Evolutionary conservation across 92 coral and sea anemone species (phyloP).

Genomic region (Phenganax subtilis): DNA sequence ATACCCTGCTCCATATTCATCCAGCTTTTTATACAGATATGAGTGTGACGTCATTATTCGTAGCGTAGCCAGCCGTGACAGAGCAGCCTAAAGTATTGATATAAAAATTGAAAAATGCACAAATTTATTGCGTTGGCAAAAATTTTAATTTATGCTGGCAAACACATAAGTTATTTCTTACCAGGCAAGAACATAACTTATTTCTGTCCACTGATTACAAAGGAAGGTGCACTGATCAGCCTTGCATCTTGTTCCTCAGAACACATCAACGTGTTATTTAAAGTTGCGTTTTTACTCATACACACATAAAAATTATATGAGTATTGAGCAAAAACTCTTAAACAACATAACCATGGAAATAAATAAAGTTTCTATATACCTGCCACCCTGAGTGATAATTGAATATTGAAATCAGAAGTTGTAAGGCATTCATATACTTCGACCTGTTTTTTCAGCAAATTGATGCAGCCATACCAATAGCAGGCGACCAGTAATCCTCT

Average conservation of each 20-base stretch:
- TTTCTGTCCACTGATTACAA: too few species aligned
- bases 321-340: neutral
- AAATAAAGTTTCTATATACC: conserved; percentile 47
- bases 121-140: too few species aligned
- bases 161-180: too few species aligned
- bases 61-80: conserved; percentile 52
- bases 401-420: conserved; percentile 52
- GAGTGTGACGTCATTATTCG: conserved; percentile 60
- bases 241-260: too few species aligned
- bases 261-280: too few species aligned
- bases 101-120: neutral
- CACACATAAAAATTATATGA: neutral
- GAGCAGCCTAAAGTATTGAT: conserved; percentile 45
- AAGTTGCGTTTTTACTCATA: too few species aligned
- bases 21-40: conserved; percentile 62
- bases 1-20: conserved; percentile 63
- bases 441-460: conserved; percentile 55
- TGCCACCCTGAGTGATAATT: conserved; percentile 62
- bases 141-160: too few species aligned
- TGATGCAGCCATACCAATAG: conserved; percentile 73
- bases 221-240: too few species aligned
- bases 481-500: conserved; percentile 41
- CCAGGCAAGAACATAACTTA: too few species aligned
- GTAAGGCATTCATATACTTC: conserved; percentile 57
- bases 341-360: neutral